These are phyloP conservation scores for Sitophilus oryzae DNA, from an alignment of 1,140 invertebrate species.

Conservation along the genomic window DNA sequence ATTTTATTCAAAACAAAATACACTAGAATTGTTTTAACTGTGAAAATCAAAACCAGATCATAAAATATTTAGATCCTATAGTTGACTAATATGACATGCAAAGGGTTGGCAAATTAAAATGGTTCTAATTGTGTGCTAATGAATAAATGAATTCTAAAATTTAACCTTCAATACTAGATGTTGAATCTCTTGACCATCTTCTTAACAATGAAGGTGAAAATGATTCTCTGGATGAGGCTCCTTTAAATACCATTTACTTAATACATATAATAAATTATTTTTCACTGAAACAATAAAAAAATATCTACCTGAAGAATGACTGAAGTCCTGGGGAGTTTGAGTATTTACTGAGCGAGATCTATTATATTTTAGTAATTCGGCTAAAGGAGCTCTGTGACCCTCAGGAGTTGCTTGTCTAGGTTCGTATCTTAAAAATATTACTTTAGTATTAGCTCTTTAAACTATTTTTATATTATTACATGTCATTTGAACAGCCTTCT, in stretches of 20 bases:
- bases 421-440: constrained; percentile 10
- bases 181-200: constrained; percentile 16
- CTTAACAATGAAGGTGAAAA: constrained; percentile 21
- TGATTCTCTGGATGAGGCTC: constrained; percentile 22
- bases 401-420: constrained; percentile 57
- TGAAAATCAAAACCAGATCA: neutral
- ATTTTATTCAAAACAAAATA: too few species aligned
- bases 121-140: neutral
- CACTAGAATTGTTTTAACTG: too few species aligned
- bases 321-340: constrained; percentile 63
- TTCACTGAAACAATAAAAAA: neutral
- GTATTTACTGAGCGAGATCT: constrained; percentile 67
- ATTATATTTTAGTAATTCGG: constrained; percentile 62
- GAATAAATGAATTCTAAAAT: neutral
- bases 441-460: neutral
- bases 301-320: constrained; percentile 51
- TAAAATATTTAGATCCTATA: too few species aligned
- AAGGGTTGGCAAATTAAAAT: neutral
- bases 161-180: constrained; percentile 23
- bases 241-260: constrained; percentile 12
- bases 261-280: neutral
- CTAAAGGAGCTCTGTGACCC: constrained; percentile 75
- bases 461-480: constrained; percentile 13
- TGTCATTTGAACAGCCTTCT: constrained; percentile 26
- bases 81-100: too few species aligned